A percentile compares a stretch with the other conserved stretches of the same genome.
Conservation (phyloP, 2,888 invertebrate species). For the Caenorhabditis zanzibari region DNA sequence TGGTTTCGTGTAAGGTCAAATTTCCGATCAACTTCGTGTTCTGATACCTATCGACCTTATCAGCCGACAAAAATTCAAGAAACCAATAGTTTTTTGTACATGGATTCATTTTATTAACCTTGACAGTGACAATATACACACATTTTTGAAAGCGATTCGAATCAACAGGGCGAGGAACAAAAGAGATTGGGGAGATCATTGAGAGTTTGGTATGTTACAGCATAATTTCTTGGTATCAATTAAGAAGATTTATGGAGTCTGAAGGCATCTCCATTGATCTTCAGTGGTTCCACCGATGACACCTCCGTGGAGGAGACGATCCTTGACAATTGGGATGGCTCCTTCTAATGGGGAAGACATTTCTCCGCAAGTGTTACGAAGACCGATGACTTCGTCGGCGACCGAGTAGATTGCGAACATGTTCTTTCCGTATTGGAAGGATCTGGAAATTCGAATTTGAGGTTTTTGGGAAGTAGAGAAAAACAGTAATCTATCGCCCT, state of each 20-base stretch:
- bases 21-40: too few species aligned
- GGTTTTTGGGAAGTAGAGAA: background rate
- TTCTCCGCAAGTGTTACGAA: conserved; percentile 57
- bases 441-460: conserved; percentile 38
- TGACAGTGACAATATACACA: conserved; percentile 51
- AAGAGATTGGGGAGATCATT: background rate
- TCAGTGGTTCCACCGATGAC: conserved; percentile 66
- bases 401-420: conserved; percentile 67
- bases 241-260: conserved; percentile 41
- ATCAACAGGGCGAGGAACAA: conserved; percentile 35
- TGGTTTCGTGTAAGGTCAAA: too few species aligned
- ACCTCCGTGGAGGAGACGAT: conserved; percentile 56
- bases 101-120: too few species aligned
- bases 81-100: too few species aligned
- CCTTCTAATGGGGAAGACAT: conserved; percentile 60
- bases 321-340: conserved; percentile 56
- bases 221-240: background rate
- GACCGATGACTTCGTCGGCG: conserved; percentile 64
- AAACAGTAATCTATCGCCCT: background rate
- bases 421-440: conserved; percentile 66
- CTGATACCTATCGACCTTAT: too few species aligned
- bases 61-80: too few species aligned
- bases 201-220: background rate
- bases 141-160: conserved; percentile 26
- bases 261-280: conserved; percentile 65